phyloP scores from a whole-genome alignment of 1,140 invertebrate species.

The Drosophila subpulchrella region DNA sequence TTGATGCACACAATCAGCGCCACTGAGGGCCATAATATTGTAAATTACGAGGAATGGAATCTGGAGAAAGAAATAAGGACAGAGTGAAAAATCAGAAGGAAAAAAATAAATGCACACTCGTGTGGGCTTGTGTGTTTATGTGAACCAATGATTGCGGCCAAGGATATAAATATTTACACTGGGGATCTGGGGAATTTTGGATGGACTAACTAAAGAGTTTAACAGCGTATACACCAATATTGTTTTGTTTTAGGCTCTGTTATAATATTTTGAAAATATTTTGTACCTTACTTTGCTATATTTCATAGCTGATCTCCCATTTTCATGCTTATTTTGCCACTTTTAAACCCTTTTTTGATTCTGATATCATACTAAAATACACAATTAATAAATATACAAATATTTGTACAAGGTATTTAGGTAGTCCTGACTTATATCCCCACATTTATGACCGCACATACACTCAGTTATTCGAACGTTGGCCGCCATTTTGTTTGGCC shows the following conservation, averaged over 20 bases:
- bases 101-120: slow-evolving; percentile 2
- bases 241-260: too few species aligned
- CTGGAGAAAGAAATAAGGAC: slow-evolving; percentile 26
- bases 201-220: too few species aligned
- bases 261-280: too few species aligned
- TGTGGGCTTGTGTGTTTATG: slow-evolving; percentile 4
- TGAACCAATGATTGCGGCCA: slow-evolving; percentile 64
- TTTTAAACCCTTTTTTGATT: too few species aligned
- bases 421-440: neutral
- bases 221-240: too few species aligned
- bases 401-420: neutral
- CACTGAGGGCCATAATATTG: slow-evolving; percentile 36
- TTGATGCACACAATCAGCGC: slow-evolving; percentile 12
- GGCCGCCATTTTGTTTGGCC: slow-evolving; percentile 76
- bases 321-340: too few species aligned
- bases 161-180: slow-evolving; percentile 72
- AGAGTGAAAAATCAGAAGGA: neutral
- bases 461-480: slow-evolving; percentile 18
- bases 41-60: slow-evolving; percentile 51
- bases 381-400: neutral
- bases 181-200: neutral
- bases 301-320: too few species aligned
- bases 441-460: slow-evolving; percentile 3
- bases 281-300: too few species aligned
- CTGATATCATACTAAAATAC: too few species aligned